phyloP scores from a whole-genome alignment of 2,113 vertebrate genomes.

The Sylvietta virens region DNA sequence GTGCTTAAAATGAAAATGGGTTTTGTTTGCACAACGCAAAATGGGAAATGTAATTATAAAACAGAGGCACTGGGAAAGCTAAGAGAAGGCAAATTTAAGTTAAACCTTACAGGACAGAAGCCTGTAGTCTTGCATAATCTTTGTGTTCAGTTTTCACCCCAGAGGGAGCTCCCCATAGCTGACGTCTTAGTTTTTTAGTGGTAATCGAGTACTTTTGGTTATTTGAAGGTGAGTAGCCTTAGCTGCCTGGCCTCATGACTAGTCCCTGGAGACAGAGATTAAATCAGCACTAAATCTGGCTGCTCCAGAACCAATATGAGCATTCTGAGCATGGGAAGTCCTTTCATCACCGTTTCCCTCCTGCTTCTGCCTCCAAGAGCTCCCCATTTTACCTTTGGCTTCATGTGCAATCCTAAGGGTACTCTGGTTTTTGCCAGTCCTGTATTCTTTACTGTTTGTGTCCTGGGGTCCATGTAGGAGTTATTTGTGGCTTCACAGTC shows the following conservation, averaged over 20 bases:
- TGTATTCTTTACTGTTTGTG: neutral
- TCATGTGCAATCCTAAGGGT: neutral
- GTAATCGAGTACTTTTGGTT: neutral
- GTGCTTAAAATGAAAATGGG: neutral
- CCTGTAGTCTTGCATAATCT: neutral
- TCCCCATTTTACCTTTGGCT: neutral
- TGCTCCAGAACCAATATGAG: neutral
- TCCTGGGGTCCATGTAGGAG: neutral
- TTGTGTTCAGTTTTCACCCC: neutral
- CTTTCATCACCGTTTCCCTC: neutral
- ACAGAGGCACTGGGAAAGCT: neutral
- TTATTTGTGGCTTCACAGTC: accelerated
- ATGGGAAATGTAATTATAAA: neutral
- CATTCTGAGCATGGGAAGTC: neutral
- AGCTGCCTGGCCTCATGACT: neutral
- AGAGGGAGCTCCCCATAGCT: neutral
- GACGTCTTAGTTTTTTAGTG: neutral
- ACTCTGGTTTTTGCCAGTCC: neutral
- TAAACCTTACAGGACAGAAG: neutral
- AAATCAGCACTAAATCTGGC: neutral
- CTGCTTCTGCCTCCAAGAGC: neutral
- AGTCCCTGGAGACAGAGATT: no score
- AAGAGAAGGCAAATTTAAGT: neutral
- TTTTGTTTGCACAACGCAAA: neutral
- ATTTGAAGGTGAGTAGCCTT: neutral